Conservation (phyloP, 2,888 invertebrate species). For the Eupithecia inturbata region DNA sequence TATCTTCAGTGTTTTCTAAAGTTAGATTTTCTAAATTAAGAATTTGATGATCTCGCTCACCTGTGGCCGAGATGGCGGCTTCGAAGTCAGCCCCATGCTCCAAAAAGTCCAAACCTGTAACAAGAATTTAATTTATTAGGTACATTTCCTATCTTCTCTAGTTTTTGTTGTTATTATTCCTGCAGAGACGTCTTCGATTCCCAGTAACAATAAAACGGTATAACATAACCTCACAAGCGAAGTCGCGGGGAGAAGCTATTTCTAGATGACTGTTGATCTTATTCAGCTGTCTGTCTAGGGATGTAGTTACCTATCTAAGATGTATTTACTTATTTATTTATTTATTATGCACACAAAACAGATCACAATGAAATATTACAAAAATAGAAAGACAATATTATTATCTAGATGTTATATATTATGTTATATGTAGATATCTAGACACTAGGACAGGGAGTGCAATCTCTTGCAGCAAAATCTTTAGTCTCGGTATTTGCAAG, state of each 20-base stretch:
- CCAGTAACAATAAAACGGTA: neutral
- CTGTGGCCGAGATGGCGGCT: slow-evolving; percentile 88
- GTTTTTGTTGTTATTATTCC: neutral
- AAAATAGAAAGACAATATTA: no score
- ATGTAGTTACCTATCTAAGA: neutral
- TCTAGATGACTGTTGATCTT: neutral
- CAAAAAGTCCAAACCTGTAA: slow-evolving; percentile 89
- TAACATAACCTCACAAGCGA: neutral
- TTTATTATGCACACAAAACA: no score
- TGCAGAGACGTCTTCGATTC: neutral
- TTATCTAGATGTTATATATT: no score
- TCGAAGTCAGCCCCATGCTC: slow-evolving; percentile 90
- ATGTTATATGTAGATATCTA: no score
- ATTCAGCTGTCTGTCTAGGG: neutral
- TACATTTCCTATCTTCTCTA: neutral
- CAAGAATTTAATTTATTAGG: slow-evolving; percentile 28
- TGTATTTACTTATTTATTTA: neutral
- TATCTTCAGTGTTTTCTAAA: neutral
- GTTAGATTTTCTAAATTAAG: neutral
- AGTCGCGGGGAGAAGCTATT: neutral
- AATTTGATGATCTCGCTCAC: slow-evolving; percentile 65
- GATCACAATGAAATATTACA: no score
- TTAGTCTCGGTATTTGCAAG: no score
- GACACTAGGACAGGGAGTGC: no score
- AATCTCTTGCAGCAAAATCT: no score